phyloP scores from a whole-genome alignment of 2,113 vertebrate species.

The Scophthalmus maximus region DNA sequence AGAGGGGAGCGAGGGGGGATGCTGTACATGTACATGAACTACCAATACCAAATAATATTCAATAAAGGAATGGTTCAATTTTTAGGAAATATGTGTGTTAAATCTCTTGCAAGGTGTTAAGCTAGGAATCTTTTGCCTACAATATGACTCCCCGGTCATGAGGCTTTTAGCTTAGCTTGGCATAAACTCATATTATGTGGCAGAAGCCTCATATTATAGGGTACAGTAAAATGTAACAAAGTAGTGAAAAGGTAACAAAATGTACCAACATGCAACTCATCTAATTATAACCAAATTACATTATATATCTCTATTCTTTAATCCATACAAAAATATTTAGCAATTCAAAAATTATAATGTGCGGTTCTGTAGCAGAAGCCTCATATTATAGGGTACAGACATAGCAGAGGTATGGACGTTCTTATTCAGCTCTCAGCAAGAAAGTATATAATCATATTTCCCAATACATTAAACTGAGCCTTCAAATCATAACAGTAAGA shows the following conservation, averaged over 20 bases:
- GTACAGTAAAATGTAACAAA: no score
- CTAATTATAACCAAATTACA: no score
- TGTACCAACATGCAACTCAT: neutral
- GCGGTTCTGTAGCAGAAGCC: no score
- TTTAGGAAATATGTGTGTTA: neutral
- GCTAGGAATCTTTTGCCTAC: no score
- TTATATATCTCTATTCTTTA: no score
- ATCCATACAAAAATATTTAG: no score
- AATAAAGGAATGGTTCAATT: slow-evolving; percentile 7
- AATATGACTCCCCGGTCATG: no score
- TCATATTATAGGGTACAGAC: neutral
- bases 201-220: no score
- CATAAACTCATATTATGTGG: no score
- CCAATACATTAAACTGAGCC: no score
- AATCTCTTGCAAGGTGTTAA: neutral
- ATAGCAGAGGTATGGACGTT: neutral
- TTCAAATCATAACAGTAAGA: neutral
- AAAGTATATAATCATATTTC: neutral
- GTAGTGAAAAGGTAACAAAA: no score
- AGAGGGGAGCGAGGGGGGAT: slow-evolving; percentile 5
- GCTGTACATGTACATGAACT: slow-evolving; percentile 13
- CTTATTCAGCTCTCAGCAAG: neutral
- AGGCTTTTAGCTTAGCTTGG: no score
- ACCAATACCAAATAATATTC: slow-evolving; percentile 21
- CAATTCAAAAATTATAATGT: neutral